Evolutionary conservation across 1,140 invertebrate species (phyloP).

Genomic region (Lepeophtheirus salmonis): DNA sequence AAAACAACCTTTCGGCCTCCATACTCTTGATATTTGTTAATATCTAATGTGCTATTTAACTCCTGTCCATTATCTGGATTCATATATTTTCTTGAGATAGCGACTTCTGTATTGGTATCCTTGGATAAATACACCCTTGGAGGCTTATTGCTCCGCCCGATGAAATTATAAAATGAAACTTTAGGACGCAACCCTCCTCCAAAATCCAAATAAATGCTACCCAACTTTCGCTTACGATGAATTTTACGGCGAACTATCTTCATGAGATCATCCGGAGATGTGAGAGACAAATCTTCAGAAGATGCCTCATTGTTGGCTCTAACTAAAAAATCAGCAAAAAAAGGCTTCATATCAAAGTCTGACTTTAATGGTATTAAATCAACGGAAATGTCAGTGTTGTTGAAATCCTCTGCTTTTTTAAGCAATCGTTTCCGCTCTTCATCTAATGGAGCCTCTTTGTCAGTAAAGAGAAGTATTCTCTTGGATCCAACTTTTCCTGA

Average conservation of each 20-base stretch:
- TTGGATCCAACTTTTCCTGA: constrained; percentile 9
- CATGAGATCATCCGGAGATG: background rate
- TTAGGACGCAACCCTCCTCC: background rate
- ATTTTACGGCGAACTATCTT: constrained; percentile 2
- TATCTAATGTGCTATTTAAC: constrained; percentile 1
- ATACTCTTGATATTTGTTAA: constrained; percentile 9
- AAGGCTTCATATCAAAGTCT: background rate
- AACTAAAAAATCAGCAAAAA: constrained; percentile 4
- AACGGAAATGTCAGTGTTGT: background rate
- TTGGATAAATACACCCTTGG: background rate
- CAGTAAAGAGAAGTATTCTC: constrained; percentile 9
- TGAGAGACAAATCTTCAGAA: background rate
- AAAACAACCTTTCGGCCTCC: background rate
- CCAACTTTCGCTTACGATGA: constrained; percentile 3
- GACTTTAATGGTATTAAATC: constrained; percentile 3
- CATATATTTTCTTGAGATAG: background rate
- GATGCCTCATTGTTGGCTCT: constrained; percentile 8
- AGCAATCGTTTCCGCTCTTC: background rate
- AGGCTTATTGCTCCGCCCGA: constrained; percentile 4
- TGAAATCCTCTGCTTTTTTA: constrained; percentile 11
- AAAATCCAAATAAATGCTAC: constrained; percentile 2
- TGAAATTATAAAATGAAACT: constrained; percentile 8
- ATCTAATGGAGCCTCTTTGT: background rate
- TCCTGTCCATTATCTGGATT: constrained; percentile 5
- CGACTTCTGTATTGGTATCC: constrained; percentile 12